phyloP scores from a whole-genome alignment of 2,888 invertebrate genomes.

The Criorhina ranunculi region DNA sequence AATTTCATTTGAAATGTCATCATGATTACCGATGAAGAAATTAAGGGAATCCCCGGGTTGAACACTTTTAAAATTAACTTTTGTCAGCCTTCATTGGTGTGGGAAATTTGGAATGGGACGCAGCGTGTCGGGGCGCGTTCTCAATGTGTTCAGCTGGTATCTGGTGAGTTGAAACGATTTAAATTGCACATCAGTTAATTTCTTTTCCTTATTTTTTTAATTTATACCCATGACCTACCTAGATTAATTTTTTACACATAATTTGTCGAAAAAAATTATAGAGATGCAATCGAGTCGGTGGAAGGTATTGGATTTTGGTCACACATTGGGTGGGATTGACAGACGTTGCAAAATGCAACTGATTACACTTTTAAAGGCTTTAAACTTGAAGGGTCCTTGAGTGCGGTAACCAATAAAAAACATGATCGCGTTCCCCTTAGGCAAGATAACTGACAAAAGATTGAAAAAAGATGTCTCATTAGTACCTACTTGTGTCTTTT shows the following conservation, averaged over 20 bases:
- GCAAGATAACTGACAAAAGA: no score
- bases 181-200: constrained; percentile 12
- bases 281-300: neutral
- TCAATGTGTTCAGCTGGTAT: constrained; percentile 15
- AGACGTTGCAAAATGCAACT: no score
- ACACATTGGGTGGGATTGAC: no score
- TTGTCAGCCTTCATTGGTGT: constrained; percentile 40
- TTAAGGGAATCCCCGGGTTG: constrained; percentile 52
- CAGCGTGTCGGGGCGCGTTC: constrained; percentile 12
- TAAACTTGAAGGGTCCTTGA: no score
- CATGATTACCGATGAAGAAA: constrained; percentile 71
- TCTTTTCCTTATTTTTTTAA: constrained; percentile 16
- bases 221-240: neutral
- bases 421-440: no score
- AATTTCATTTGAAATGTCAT: constrained; percentile 73
- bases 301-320: neutral
- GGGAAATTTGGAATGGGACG: constrained; percentile 17
- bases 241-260: neutral
- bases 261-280: neutral
- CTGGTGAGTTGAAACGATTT: neutral
- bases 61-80: constrained; percentile 39
- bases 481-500: no score
- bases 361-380: no score
- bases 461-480: no score
- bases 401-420: no score